Base-by-base conservation (phyloP, 1,140 invertebrate species). In the Drosophila repletoides region DNA sequence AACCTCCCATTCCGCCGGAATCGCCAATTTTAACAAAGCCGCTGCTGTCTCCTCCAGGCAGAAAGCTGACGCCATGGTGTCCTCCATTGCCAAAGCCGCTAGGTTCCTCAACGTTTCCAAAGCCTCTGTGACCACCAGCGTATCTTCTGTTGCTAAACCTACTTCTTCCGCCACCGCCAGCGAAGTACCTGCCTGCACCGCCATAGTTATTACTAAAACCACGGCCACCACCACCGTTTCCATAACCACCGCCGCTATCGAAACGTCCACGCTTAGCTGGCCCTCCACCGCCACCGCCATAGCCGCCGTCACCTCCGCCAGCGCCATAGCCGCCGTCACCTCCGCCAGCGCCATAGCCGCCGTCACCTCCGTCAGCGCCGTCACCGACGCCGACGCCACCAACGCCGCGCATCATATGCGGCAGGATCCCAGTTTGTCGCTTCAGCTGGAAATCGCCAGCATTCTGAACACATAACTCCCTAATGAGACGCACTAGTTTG, bases 381-480 rank as follows among this genome's bases (percentile, higher is more conserved):
- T 88, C 86, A 15, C 76, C 91, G 0, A 17, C 14, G 3, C 60
- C 45, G 21, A 0, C 66, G 5, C 22, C 17, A n/a, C 14, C 6
- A 3, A 5, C 15, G 10, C 10, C n/a, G 1, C 91, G 73, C 24
- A 90, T 88, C n/a, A 91, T 80, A 80, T 91, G 10, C 48, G 90
- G 48, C 88, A 91, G 5, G 61, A 87, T 48, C 55, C 86, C 38
- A 1, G 73, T 67, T 1, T 93, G 89, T 2, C 93, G 93, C 1
- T 93, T 91, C 70, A 96, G 92, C 46, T 93, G 92, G 72, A 92
- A 93, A 73, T 95, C 93, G 0, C 95, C 95, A 1, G 95, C 93
- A 71, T 94, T 93, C 83, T 96, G 92, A 14, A 93, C 91, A 75
- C 95, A 96, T 0, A 97, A 80, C 14, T 93, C 91, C 71, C 92